Evolutionary conservation across 2,113 vertebrate species (phyloP).

Genomic region (Melanerpes formicivorus): DNA sequence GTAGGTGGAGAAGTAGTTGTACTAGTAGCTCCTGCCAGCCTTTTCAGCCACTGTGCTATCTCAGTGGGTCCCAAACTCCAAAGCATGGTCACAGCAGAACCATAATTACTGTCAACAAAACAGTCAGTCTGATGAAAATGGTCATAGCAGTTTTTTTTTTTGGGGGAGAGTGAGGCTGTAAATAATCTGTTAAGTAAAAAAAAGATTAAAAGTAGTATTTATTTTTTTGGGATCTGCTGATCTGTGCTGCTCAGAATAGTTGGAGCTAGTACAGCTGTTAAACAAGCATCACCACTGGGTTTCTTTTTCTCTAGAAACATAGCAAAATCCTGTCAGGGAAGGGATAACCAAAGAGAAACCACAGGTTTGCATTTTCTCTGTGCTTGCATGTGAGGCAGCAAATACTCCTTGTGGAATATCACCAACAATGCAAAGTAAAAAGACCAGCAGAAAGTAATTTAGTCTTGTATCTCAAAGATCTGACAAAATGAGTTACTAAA

Average conservation of each 20-base stretch:
- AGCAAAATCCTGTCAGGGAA: background rate
- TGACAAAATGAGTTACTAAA: background rate
- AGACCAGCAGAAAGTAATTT: background rate
- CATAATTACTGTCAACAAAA: background rate
- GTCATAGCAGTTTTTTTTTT: background rate
- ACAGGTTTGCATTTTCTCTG: background rate
- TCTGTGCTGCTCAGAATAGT: background rate
- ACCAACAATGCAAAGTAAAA: background rate
- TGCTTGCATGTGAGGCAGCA: background rate
- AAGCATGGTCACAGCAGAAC: background rate
- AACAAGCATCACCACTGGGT: background rate
- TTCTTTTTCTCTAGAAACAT: background rate
- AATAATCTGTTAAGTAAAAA: background rate
- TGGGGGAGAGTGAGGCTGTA: background rate
- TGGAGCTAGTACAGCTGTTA: background rate
- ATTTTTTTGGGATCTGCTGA: background rate
- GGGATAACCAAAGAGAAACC: background rate
- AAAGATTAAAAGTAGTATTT: no score
- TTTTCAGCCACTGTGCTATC: background rate
- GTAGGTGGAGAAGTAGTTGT: background rate
- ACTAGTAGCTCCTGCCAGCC: background rate
- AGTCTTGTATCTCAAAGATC: background rate
- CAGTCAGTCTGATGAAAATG: background rate
- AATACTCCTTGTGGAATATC: background rate
- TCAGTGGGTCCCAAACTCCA: background rate